These are phyloP conservation scores for Melitaea cinxia DNA, from an alignment of 1,140 invertebrate species.

Conservation along the genomic window DNA sequence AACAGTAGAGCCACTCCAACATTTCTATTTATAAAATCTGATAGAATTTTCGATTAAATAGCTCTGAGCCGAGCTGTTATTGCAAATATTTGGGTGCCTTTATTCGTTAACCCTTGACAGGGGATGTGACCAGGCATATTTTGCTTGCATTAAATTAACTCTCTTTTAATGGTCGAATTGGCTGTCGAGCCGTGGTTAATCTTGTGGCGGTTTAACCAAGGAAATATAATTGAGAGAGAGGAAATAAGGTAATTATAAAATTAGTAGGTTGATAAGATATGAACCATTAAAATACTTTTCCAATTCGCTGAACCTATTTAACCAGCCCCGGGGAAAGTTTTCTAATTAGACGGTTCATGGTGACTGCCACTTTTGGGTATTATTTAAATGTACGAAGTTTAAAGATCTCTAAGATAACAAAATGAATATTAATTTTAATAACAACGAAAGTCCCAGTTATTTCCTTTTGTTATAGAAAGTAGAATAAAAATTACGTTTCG, in stretches of 20 bases:
- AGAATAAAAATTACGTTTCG: not conserved
- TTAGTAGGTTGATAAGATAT: not conserved
- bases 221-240: too few relatives aligned
- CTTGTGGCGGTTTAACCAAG: too few relatives aligned
- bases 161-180: not conserved
- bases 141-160: not conserved
- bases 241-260: not conserved
- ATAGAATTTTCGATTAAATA: not conserved
- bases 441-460: not conserved
- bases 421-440: not conserved
- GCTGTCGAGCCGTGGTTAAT: not conserved
- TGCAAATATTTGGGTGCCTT: slow-evolving; percentile 2
- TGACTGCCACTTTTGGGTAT: not conserved
- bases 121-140: not conserved
- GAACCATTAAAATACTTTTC: not conserved
- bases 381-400: not conserved
- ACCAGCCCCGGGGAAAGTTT: not conserved
- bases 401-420: not conserved
- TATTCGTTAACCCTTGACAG: not conserved
- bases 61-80: slow-evolving; percentile 2
- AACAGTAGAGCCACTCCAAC: not conserved
- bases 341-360: not conserved
- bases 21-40: not conserved
- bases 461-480: not conserved
- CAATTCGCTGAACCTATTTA: not conserved